Evolutionary conservation across 2,888 invertebrate species (phyloP).

Genomic region (Apamea anceps): DNA sequence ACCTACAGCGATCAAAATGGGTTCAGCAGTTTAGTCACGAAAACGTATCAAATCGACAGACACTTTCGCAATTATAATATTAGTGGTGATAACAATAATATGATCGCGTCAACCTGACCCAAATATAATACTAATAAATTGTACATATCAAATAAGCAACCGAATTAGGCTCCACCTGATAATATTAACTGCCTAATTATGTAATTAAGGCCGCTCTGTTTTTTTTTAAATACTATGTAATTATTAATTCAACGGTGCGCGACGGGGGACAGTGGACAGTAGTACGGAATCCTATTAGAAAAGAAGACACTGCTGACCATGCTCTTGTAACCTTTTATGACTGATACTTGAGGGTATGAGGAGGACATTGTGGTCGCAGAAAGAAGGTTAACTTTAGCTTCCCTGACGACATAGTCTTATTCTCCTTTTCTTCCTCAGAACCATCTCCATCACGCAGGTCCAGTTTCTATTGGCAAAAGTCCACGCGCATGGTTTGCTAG

Average conservation of each 20-base stretch:
- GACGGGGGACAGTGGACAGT: background rate
- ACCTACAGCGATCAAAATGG: background rate
- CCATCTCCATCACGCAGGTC: no score
- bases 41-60: background rate
- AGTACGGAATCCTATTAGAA: background rate
- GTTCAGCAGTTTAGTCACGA: background rate
- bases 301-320: background rate
- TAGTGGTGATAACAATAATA: background rate
- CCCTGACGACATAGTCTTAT: background rate
- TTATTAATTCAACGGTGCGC: background rate
- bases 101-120: slow-evolving; percentile 34
- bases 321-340: background rate
- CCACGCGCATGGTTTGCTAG: background rate
- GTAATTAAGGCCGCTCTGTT: slow-evolving; percentile 1
- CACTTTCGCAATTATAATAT: background rate
- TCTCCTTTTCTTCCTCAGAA: background rate
- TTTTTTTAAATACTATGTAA: background rate
- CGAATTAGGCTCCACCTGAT: slow-evolving; percentile 12
- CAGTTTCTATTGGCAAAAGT: background rate
- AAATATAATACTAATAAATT: slow-evolving; percentile 13
- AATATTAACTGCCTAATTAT: slow-evolving; percentile 16
- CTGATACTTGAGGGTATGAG: background rate
- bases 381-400: background rate
- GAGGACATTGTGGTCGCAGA: background rate
- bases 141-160: slow-evolving; percentile 24